Conservation (phyloP, 2,888 invertebrate genomes). For the Drosophila helvetica region DNA sequence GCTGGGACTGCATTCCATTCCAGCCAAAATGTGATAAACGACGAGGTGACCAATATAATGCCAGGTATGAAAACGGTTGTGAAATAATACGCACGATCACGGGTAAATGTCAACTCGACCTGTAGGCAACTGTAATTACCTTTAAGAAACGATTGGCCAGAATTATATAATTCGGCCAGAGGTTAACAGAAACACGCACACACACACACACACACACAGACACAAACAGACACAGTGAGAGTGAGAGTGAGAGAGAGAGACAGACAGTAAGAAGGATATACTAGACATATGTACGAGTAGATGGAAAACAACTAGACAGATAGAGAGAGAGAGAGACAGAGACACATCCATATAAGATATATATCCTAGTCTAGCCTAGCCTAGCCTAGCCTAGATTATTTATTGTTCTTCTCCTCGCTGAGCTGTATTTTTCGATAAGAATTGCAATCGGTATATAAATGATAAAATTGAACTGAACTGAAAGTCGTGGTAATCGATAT, state of each 20-base stretch:
- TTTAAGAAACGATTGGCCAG: conserved; percentile 83
- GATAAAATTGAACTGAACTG: conserved; percentile 13
- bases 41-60: conserved; percentile 97
- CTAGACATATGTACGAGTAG: neutral
- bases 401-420: conserved; percentile 3
- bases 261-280: conserved; percentile 33
- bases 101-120: conserved; percentile 96
- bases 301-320: neutral
- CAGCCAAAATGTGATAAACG: conserved; percentile 98
- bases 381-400: neutral
- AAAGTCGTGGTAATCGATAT: conserved; percentile 13
- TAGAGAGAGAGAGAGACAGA: neutral
- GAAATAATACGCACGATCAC: conserved; percentile 98
- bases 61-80: conserved; percentile 98
- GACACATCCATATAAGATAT: conserved; percentile 1
- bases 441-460: conserved; percentile 16
- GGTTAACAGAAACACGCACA: conserved; percentile 35
- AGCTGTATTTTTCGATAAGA: conserved; percentile 5
- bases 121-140: conserved; percentile 98
- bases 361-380: conserved; percentile 32
- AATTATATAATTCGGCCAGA: conserved; percentile 50
- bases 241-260: conserved; percentile 30
- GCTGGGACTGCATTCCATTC: conserved; percentile 99
- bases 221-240: conserved; percentile 21
- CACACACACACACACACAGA: conserved; percentile 47